A percentile compares a stretch with the other conserved stretches of the same genome.
phyloP scores from a whole-genome alignment of 2,888 invertebrate species.

The Pollenia labialis region DNA sequence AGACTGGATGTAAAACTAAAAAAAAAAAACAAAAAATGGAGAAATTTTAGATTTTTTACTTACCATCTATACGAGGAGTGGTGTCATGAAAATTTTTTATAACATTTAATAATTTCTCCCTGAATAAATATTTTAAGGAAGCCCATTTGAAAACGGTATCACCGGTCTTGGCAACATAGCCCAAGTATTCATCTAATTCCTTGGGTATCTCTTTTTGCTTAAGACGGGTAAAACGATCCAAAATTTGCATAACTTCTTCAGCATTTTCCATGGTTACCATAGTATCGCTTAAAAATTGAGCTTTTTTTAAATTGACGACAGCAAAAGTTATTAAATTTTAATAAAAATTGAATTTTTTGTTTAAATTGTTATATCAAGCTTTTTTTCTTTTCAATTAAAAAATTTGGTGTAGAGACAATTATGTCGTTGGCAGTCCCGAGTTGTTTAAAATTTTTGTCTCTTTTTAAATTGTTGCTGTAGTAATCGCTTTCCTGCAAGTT shows the following conservation, averaged over 20 bases:
- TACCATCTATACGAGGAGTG: slow-evolving; percentile 86
- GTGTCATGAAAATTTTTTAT: slow-evolving; percentile 95
- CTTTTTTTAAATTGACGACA: slow-evolving; percentile 29
- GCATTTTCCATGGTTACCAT: slow-evolving; percentile 89
- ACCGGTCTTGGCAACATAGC: slow-evolving; percentile 95
- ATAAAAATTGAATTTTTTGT: slow-evolving; percentile 17
- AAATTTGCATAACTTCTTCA: slow-evolving; percentile 92
- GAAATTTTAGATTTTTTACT: slow-evolving; percentile 68
- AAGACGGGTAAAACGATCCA: slow-evolving; percentile 92
- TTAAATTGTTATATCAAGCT: not conserved
- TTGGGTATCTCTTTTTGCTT: slow-evolving; percentile 92
- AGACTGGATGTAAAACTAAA: slow-evolving; percentile 12
- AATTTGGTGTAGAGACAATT: slow-evolving; percentile 60
- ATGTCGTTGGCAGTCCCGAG: slow-evolving; percentile 33
- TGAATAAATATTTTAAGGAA: slow-evolving; percentile 93
- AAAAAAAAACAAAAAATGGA: not conserved
- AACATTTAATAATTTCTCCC: slow-evolving; percentile 93
- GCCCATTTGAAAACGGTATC: slow-evolving; percentile 97
- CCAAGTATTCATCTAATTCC: slow-evolving; percentile 94
- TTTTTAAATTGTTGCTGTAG: slow-evolving; percentile 22
- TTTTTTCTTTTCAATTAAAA: slow-evolving; percentile 10
- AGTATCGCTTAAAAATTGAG: not conserved
- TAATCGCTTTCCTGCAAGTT: slow-evolving; percentile 61
- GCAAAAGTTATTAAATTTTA: not conserved
- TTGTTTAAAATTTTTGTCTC: not conserved